phyloP scores from a whole-genome alignment of 2,888 invertebrate genomes.

The Ochlodes sylvanus region DNA sequence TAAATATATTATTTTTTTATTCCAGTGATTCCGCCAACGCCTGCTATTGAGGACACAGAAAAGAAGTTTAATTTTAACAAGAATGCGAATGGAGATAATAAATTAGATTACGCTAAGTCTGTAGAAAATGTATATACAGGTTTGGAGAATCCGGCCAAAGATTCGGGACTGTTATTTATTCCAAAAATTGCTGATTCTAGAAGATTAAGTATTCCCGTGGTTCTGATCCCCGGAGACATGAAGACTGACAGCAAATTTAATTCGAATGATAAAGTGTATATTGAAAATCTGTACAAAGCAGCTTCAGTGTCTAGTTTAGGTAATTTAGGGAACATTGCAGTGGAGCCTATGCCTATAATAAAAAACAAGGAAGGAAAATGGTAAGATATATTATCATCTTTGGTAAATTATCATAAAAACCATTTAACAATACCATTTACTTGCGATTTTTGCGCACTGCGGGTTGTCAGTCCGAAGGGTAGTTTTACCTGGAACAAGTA shows the following conservation, averaged over 20 bases:
- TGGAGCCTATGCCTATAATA: conserved; percentile 77
- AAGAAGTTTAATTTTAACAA: conserved; percentile 65
- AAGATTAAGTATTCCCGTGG: conserved; percentile 75
- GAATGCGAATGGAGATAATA: conserved; percentile 43
- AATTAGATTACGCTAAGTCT: conserved; percentile 61
- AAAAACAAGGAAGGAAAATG: conserved; percentile 82
- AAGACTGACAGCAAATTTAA: conserved; percentile 71
- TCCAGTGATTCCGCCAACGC: conserved; percentile 79
- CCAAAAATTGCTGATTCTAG: conserved; percentile 69
- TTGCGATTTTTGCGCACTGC: too few relatives aligned
- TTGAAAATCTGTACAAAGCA: conserved; percentile 77
- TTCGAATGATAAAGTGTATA: conserved; percentile 71
- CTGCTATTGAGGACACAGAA: conserved; percentile 64
- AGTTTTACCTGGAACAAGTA: too few relatives aligned
- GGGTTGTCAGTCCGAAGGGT: too few relatives aligned
- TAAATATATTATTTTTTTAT: conserved; percentile 44
- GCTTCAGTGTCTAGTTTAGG: conserved; percentile 78
- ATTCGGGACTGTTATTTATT: conserved; percentile 65
- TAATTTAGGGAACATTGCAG: conserved; percentile 73
- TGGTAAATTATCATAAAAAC: too few relatives aligned
- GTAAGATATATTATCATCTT: conserved; percentile 55
- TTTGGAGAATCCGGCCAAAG: conserved; percentile 56
- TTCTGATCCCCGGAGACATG: conserved; percentile 67
- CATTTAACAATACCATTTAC: too few relatives aligned
- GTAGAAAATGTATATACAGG: conserved; percentile 68